Base-by-base conservation (phyloP, 2,888 invertebrate genomes). In the Pseudococcus viburni region DNA sequence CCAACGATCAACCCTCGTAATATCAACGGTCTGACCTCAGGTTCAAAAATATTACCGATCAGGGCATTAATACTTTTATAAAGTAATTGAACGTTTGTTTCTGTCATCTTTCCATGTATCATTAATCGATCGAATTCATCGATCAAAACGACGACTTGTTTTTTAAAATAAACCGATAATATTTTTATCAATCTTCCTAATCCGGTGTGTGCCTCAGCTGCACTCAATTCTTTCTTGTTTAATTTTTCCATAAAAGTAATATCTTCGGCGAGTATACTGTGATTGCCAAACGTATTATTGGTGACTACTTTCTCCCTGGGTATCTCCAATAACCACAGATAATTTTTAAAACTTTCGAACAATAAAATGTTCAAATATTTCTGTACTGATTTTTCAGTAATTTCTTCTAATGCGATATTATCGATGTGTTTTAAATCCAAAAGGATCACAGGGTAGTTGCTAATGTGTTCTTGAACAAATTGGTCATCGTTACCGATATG, bases 351-450 rank as follows among this genome's bases (percentile, higher is more conserved):
- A 33, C 68, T 73, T 12, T 73, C 68, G 33, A 33, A 33, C 1
- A 73, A 33, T 12, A 73, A 33, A 73, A 73, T 73, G 26, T 73
- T 73, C 33, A 73, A 12, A 33, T 73, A 73, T 12, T 73, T 73
- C 11, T 4, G 26, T 2, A 73, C 68, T 11, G 68, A 26, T 73
- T 73, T 8, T 4, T 73, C 68, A 15, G 26, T 73, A 15, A 73
- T 73, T 6, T 73, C 15, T 73, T 73, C 68, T 15, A 73, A 11
- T 11, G 33, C 68, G 11, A 73, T 73, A 0, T 73, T 73, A 33
- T 73, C 68, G 26, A 73, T 73, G 68, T 26, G 33, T 73, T 73
- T 73, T 73, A 73, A 73, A 73, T 73, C 68, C 33, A 73, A 15
- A 22, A 73, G 68, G 9, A 73, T 26, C 4, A 73, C 68, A 33